Evolutionary conservation across 2,797 vertebrate genomes (phyloP).

Genomic region (Aselliscus stoliczkanus): DNA sequence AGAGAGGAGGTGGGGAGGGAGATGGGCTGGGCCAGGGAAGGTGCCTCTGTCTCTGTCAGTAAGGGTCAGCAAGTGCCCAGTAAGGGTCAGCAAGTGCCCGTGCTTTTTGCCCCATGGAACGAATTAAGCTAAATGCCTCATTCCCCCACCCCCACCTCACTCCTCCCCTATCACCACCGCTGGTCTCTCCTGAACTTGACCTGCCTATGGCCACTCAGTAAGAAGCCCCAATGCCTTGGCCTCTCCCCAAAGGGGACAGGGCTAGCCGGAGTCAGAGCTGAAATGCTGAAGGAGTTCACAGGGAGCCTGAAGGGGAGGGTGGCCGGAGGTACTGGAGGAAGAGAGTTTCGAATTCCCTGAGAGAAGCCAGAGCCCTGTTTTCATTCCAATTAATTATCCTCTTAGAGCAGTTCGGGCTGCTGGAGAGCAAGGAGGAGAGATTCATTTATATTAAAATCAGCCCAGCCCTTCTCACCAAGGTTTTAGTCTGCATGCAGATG

Average conservation of each 20-base stretch:
- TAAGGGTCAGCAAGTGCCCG: neutral
- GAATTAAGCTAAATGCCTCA: too few relatives aligned
- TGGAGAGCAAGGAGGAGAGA: neutral
- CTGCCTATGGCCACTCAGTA: neutral
- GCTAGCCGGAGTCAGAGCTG: neutral
- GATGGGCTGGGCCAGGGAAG: neutral
- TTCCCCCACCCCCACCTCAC: rapidly evolving
- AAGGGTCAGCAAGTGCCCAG: neutral
- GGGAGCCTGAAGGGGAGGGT: too few relatives aligned
- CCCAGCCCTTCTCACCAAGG: neutral
- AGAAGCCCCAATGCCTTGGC: neutral
- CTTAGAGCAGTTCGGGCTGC: neutral
- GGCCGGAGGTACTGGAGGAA: neutral
- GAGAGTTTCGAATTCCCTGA: neutral
- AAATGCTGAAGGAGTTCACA: neutral
- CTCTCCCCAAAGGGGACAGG: too few relatives aligned
- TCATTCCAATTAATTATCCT: slow-evolving; percentile 60
- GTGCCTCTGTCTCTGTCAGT: neutral
- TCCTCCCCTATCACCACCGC: neutral
- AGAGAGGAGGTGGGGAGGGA: rapidly evolving
- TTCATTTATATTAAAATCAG: slow-evolving; percentile 59
- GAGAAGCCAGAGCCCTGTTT: neutral
- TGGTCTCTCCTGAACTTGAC: neutral
- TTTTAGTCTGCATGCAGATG: neutral
- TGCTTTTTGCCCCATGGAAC: neutral